Base-by-base conservation (phyloP, 2,797 vertebrate genomes). In the Tinamus major region DNA sequence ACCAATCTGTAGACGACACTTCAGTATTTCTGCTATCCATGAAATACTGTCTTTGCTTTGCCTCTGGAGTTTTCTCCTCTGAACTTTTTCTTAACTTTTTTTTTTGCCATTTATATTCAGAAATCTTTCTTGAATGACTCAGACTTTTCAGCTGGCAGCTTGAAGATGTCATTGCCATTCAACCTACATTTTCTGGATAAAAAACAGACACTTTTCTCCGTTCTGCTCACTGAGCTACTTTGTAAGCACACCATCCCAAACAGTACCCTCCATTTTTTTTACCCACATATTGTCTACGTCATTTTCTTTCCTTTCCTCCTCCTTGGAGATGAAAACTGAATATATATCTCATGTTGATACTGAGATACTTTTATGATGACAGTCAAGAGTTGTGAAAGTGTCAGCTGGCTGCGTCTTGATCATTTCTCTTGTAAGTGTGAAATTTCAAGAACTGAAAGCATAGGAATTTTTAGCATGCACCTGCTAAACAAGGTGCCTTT, bases 51-150 rank as follows among this genome's bases (percentile, higher is more conserved):
- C 46, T 68, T 58, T 23, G 74, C 27, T 86, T 88, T 74, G 26
- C 31, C 53, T 68, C 58, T 42, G 48, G 68, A 92, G 53, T 59
- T 49, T 65, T 61, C 74, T 58, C 41, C 24, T 78, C 33, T 44
- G 51, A 68, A 1, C 29, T 42, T 55, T 24, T 29, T 24, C 19
- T 35, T 35, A 35, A 35, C 35, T n/a, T 26, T 48, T 41, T 69
- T 55, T 79, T 33, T 41, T 42, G 2, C 24, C 62, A 51, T 86
- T 88, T 95, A 26, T 85, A 62, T 58, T 84, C 83, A 39, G 19
- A 53, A 90, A 89, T 88, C 85, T 95, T 89, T 89, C 41, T 68
- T 62, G 58, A 75, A 48, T 85, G 61, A 91, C 77, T 95, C 55
- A 62, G 26, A 49, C 49, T 87, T 92, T 90, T 59, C 85, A 82